phyloP scores from a whole-genome alignment of 1,140 invertebrate genomes.

The Uloborus diversus region DNA sequence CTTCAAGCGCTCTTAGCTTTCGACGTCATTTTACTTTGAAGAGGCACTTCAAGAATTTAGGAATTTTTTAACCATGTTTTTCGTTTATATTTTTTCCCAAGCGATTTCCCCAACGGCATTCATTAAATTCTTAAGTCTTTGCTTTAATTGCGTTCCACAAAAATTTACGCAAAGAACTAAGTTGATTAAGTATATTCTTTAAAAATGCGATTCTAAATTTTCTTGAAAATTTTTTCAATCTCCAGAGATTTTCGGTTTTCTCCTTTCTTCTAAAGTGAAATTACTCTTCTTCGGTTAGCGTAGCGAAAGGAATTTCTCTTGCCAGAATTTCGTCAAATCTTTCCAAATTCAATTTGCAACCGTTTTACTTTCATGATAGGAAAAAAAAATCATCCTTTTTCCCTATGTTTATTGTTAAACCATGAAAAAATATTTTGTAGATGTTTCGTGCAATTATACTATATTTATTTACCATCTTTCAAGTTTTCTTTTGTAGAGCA shows the following conservation, averaged over 20 bases:
- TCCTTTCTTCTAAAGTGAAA: too few relatives aligned
- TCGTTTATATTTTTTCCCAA: background rate
- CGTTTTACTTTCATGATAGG: too few relatives aligned
- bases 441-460: too few relatives aligned
- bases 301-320: too few relatives aligned
- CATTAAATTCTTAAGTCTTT: constrained; percentile 24
- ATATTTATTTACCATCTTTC: too few relatives aligned
- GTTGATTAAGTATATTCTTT: constrained; percentile 7
- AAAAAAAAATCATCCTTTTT: too few relatives aligned
- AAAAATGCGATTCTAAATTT: background rate
- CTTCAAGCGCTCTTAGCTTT: background rate
- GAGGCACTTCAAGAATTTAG: constrained; percentile 12
- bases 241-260: background rate
- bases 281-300: too few relatives aligned
- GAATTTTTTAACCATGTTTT: constrained; percentile 7
- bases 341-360: too few relatives aligned
- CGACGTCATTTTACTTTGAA: constrained; percentile 9
- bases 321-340: too few relatives aligned
- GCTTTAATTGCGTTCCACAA: constrained; percentile 22
- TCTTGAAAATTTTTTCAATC: constrained; percentile 5
- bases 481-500: too few relatives aligned
- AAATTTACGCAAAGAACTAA: background rate
- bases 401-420: too few relatives aligned
- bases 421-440: too few relatives aligned
- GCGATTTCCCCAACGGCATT: constrained; percentile 7